Percentiles rank a stretch among this genome's conserved stretches.
Conservation (phyloP, 2,113 vertebrate genomes). For the Monopterus albus region DNA sequence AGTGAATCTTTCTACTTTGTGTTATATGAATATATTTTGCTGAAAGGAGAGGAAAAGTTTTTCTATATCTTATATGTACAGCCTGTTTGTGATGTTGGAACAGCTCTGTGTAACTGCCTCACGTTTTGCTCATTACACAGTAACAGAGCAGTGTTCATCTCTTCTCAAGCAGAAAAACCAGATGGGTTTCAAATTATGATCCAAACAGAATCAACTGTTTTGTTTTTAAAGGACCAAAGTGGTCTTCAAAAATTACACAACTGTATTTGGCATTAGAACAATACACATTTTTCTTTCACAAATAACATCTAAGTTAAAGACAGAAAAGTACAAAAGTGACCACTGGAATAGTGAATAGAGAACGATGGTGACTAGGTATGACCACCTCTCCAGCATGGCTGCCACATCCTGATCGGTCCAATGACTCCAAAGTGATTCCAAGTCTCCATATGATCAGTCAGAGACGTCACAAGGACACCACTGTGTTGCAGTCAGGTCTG, state of each 20-base stretch:
- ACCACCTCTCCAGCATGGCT: background rate
- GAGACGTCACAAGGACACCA: slow-evolving; percentile 12
- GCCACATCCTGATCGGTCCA: background rate
- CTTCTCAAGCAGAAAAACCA: slow-evolving; percentile 17
- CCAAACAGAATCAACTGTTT: slow-evolving; percentile 54
- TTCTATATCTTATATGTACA: background rate
- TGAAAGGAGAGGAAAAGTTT: background rate
- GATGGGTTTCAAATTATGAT: slow-evolving; percentile 34
- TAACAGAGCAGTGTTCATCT: slow-evolving; percentile 58
- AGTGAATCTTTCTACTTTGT: background rate
- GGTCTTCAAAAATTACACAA: slow-evolving; percentile 21
- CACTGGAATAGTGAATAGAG: slow-evolving; percentile 20
- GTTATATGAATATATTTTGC: background rate
- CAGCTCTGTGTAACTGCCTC: background rate
- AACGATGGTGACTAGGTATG: slow-evolving; percentile 32
- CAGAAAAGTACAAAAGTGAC: slow-evolving; percentile 44
- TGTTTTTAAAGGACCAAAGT: slow-evolving; percentile 33
- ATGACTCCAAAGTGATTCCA: slow-evolving; percentile 2
- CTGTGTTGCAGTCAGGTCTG: slow-evolving; percentile 6
- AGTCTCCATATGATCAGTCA: slow-evolving; percentile 2
- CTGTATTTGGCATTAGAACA: slow-evolving; percentile 56
- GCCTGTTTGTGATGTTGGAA: slow-evolving; percentile 45
- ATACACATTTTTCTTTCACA: slow-evolving; percentile 28
- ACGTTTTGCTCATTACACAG: slow-evolving; percentile 67
- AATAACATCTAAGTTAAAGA: slow-evolving; percentile 41